phyloP scores from a whole-genome alignment of 2,797 vertebrate species.

The Alosa sapidissima region DNA sequence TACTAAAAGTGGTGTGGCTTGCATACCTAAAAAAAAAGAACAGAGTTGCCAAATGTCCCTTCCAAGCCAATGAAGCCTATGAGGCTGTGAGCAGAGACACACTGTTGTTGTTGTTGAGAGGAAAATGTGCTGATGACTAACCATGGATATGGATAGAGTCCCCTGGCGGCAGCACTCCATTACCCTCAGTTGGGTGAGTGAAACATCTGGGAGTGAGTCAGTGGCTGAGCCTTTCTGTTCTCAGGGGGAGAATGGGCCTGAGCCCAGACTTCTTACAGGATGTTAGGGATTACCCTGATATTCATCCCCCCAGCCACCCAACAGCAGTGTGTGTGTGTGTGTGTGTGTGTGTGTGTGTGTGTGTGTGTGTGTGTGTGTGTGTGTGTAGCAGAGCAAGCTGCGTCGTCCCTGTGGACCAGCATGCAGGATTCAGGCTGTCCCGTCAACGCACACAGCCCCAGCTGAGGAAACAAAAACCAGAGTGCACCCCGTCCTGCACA shows the following conservation, averaged over 20 bases:
- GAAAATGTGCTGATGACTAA: not conserved
- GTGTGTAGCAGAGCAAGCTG: conserved; percentile 22
- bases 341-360: conserved; percentile 12
- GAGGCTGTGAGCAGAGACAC: not conserved
- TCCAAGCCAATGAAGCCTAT: not conserved
- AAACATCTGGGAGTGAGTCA: not conserved
- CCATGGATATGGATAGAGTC: not conserved
- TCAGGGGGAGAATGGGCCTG: not conserved
- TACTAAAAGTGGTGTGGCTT: not conserved
- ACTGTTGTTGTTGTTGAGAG: not conserved
- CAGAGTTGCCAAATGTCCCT: not conserved
- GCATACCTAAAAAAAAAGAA: not conserved
- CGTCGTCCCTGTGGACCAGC: conserved; percentile 7
- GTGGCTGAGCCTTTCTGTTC: conserved; percentile 1
- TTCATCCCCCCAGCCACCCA: conserved; percentile 33
- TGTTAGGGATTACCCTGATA: conserved; percentile 59
- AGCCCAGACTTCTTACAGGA: conserved; percentile 61
- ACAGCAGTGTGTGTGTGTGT: conserved; percentile 49
- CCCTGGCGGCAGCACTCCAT: not conserved
- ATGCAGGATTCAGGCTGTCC: conserved; percentile 55
- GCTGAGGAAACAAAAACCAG: conserved; percentile 66
- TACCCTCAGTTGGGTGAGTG: not conserved
- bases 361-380: conserved; percentile 16
- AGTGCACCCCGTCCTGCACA: not conserved
- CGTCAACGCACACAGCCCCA: conserved; percentile 62